Evolutionary conservation across 2,113 vertebrate species (phyloP), one percentile per base, ranked within the genome.

Genomic region (Brachyistius frenatus): DNA sequence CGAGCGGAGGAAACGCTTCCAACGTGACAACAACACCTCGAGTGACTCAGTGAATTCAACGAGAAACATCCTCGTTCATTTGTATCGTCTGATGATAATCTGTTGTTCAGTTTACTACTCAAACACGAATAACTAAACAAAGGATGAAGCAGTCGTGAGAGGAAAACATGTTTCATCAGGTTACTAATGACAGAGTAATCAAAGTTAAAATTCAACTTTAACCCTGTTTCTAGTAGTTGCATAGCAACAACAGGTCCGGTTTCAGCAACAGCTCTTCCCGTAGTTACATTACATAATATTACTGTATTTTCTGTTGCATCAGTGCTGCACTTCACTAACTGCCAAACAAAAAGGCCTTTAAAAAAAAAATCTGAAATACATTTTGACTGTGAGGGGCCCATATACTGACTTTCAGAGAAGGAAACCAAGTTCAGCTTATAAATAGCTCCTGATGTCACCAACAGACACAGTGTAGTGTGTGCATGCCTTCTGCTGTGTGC

Each of bases 181-280:
- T 46, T 6, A 64, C 39, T 70, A 49, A 72, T 61, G 54, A 73
- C 36, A 30, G 37, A 35, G 11, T 8, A 15, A 23, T 68, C 5
- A 39, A 80, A 67, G 47, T 74, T 67, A 39, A 69, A 79, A 80
- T 72, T 86, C 72, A 81, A 74, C 70, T 83, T 66, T 13, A 72
- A 81, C 37, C 31, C 15, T 15, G 8, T 73, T 77, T 75, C 39
- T 55, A 56, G 63, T 69, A 7, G 86, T 86, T 86, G 81, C 84
- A 83, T 89, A 81, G 86, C 84, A 91, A 88, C 88, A 77, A 63
- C 65, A 66, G 16, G 35, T 77, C 67, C 54, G 32, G 58, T 36
- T 33, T 68, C 44, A 81, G 63, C 58, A 73, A 41, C 52, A 73
- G 32, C 57, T 70, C 54, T 41, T 74, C 44, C 66, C 60, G 54